These are phyloP conservation scores for Anolis apletophallus DNA, from an alignment of 2,797 vertebrate species.

Conservation along the genomic window DNA sequence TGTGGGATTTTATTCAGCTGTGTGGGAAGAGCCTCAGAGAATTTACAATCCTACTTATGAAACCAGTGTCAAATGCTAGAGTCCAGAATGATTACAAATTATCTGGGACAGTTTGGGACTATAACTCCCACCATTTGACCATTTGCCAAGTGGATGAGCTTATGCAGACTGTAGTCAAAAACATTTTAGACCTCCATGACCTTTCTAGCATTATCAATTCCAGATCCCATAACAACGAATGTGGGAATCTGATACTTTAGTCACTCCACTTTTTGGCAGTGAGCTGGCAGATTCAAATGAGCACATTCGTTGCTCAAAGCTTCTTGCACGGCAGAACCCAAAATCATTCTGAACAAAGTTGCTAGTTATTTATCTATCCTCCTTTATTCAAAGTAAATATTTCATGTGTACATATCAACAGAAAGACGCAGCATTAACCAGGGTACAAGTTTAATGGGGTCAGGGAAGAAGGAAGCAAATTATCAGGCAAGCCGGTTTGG, in stretches of 20 bases:
- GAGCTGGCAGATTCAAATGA: not conserved
- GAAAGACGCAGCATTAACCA: not conserved
- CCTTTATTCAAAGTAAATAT: constrained; percentile 4
- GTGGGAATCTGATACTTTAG: not conserved
- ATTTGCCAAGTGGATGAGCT: too few relatives aligned
- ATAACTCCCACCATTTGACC: too few relatives aligned
- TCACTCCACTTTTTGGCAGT: not conserved
- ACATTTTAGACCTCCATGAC: not conserved
- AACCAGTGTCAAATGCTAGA: not conserved
- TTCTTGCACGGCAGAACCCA: not conserved
- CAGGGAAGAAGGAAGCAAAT: not conserved
- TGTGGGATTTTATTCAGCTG: too few relatives aligned
- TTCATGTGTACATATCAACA: not conserved
- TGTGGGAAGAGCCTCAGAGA: too few relatives aligned
- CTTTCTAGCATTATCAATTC: not conserved
- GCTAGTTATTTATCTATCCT: not conserved
- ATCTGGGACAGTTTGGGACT: too few relatives aligned
- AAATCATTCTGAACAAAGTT: not conserved
- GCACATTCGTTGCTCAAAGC: not conserved
- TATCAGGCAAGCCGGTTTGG: not conserved
- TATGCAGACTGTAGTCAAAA: too few relatives aligned
- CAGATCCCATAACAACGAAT: not conserved
- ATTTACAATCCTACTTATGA: not conserved
- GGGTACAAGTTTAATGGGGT: not conserved
- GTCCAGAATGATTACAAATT: not conserved